Evolutionary conservation across 2,888 invertebrate genomes (phyloP), one percentile per base, ranked within the genome.

Genomic region (Urechis unicinctus): DNA sequence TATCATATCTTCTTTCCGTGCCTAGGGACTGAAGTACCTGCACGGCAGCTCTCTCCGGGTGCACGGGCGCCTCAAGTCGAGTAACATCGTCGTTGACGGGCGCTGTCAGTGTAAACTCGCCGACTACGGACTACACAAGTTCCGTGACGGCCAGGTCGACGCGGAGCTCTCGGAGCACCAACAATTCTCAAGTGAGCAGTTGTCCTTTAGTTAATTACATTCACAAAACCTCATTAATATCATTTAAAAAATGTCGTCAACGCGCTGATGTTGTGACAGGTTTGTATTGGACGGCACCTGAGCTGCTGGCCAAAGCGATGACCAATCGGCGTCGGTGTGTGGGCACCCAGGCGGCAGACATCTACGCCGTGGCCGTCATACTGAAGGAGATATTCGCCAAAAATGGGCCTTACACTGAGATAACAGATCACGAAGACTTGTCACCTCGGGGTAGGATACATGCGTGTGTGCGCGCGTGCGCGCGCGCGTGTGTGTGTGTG

Each of bases 101-200:
- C 61, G 72, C 22, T 74, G 72, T 71, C 67, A 67, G 17, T 71
- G 71, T 51, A 73, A 72, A 56, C 62, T 74, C 41, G 68, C 72
- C 2, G 72, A 73, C 56, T 72, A 66, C 53, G 72, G 72, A 13
- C 61, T 70, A 3, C 51, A 60, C 42, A 53, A 53, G 17, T 56
- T 73, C 25, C 59, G 53, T 17, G 52, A 52, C 21, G 63, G 65
- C 28, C 62, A 65, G 52, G 57, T 61, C 13, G 58, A 57, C 1
- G 53, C 61, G 1, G 56, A 64, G 29, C 53, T 46, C n/a, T 48
- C 59, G 1, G 59, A 59, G 6, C 56, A 62, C 44, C 49, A 51
- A 3, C 21, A 36, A 4, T 56, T 30, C 41, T 49, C 58, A 42
- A 25, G 58, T 58, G 13, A 45, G 55, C 21, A 9, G 25, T 48